phyloP scores from a whole-genome alignment of 2,888 invertebrate genomes.

The Euclidia mi region DNA sequence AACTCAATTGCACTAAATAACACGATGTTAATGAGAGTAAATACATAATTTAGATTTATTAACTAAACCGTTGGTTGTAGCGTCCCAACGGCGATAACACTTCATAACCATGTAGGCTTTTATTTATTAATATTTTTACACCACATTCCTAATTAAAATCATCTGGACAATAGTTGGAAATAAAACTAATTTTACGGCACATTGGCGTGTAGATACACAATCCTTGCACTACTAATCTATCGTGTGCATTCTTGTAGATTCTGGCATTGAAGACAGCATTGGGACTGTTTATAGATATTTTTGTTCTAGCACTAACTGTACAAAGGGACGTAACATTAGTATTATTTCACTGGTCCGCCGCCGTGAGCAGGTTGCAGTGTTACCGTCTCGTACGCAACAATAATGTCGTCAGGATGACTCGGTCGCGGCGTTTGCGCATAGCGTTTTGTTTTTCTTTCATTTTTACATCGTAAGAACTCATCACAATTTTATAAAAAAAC shows the following conservation, averaged over 20 bases:
- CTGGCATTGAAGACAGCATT: conserved; percentile 29
- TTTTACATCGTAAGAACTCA: conserved; percentile 88
- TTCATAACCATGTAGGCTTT: conserved; percentile 80
- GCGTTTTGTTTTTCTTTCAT: conserved; percentile 89
- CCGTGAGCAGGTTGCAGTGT: conserved; percentile 75
- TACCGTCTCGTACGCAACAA: conserved; percentile 78
- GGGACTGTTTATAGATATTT: conserved; percentile 14
- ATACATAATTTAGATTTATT: conserved; percentile 74
- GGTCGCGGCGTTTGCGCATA: conserved; percentile 87
- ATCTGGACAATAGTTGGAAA: conserved; percentile 56
- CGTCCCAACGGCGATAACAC: conserved; percentile 85
- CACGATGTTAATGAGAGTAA: conserved; percentile 76
- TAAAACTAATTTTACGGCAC: conserved; percentile 73
- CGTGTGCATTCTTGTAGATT: conserved; percentile 44
- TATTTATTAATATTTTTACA: conserved; percentile 56
- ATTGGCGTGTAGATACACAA: conserved; percentile 49
- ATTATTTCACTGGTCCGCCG: conserved; percentile 58
- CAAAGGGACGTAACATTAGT: conserved; percentile 66
- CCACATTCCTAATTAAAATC: conserved; percentile 48
- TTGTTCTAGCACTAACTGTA: conserved; percentile 53
- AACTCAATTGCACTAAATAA: conserved; percentile 84
- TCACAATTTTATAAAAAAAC: too few species aligned
- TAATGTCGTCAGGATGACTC: conserved; percentile 76
- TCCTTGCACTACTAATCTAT: conserved; percentile 51
- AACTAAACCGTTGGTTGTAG: conserved; percentile 79